Percentiles rank a stretch among this genome's conserved stretches.
phyloP scores from a whole-genome alignment of 2,113 vertebrate species.

The Eurypyga helias region DNA sequence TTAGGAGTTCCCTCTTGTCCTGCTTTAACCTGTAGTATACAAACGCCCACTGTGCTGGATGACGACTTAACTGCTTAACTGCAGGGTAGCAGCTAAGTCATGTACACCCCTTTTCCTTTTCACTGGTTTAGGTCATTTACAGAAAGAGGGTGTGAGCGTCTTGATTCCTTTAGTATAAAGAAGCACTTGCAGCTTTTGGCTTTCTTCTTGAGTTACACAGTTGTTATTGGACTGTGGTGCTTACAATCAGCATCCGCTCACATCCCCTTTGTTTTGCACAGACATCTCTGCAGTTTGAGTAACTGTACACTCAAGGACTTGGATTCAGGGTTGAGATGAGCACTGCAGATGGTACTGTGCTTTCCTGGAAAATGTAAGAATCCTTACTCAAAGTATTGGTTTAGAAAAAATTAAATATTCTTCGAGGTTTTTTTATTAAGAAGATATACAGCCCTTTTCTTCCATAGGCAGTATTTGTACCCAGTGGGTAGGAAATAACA shows the following conservation, averaged over 20 bases:
- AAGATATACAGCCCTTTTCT: background rate
- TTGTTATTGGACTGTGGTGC: background rate
- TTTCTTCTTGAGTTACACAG: background rate
- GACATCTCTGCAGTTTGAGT: background rate
- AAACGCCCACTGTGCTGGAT: background rate
- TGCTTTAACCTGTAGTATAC: background rate
- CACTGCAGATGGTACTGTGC: background rate
- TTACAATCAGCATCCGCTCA: background rate
- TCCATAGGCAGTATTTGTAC: background rate
- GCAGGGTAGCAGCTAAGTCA: background rate
- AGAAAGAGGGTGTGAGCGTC: background rate
- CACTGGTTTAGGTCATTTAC: background rate
- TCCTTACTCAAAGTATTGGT: background rate
- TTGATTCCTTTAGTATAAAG: background rate
- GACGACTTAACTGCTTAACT: background rate
- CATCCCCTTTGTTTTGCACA: background rate
- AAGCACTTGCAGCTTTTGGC: background rate
- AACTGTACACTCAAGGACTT: background rate
- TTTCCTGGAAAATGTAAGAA: background rate
- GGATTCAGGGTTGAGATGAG: background rate
- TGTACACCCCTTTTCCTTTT: background rate
- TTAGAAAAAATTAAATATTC: background rate
- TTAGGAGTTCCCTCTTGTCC: background rate
- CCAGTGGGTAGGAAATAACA: background rate
- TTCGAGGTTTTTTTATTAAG: background rate